Evolutionary conservation across 1,140 invertebrate species (phyloP), one percentile per base, ranked within the genome.

Genomic region (Monochamus saltuarius): DNA sequence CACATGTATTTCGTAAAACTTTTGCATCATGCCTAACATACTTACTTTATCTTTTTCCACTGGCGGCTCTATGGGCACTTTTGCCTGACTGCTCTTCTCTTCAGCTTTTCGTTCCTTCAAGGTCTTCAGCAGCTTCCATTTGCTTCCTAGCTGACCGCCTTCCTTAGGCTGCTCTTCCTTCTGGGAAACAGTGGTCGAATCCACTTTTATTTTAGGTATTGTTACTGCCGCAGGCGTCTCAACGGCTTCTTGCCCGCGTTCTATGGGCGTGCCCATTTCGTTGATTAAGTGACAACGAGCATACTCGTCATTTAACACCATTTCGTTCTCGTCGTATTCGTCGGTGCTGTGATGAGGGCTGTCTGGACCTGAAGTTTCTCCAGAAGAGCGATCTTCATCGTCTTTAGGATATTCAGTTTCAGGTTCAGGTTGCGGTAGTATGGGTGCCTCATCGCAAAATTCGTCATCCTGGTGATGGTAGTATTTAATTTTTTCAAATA

Each of bases 51-150:
- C 83, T 65, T 84, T 84, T 60, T 86, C 87, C n/a, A 83, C 81
- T 10, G 83, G 81, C 38, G 85, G 83, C 29, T 84, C 85, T 62
- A 85, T 83, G 63, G 87, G 85, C 22, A 73, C 67, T 66, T 81
- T 80, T 37, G 84, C 83, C 43, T 79, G 78, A 69, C 80, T 81
- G 63, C 79, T 84, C 75, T 89, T 91, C 66, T 93, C 90, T 77
- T 93, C 91, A 8, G 91, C 90, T 79, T 94, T 94, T 56, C 89
- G 81, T 72, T 94, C 92, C 74, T 94, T 94, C 29, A 94, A 72
- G 6, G 92, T 91, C 77, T 94, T 95, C 9, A 94, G 75, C 14
- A 94, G 78, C 74, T 94, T 93, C 92, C 92, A 95, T 77, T 92
- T 94, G 68, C 91, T 93, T 22, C 87, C 86, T 45, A 84, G 81